A percentile compares a stretch with the other conserved stretches of the same genome.
Evolutionary conservation across 2,113 vertebrate genomes (phyloP).

Genomic region (Melanotaenia duboulayi): DNA sequence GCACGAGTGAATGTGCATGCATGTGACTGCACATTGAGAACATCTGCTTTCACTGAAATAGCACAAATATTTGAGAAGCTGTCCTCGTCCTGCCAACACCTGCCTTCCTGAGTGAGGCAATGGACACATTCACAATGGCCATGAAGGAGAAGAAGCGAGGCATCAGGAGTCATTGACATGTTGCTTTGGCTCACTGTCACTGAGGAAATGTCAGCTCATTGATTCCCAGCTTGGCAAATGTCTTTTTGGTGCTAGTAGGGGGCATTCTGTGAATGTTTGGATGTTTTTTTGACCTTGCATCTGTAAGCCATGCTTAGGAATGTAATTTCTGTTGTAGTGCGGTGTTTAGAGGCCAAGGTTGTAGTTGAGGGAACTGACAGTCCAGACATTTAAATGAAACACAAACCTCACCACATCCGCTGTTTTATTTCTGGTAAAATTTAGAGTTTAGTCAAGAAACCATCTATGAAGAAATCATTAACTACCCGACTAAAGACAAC

Average conservation of each 20-base stretch:
- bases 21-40: constrained; percentile 33
- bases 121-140: constrained; percentile 66
- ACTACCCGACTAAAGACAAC: no score
- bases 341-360: constrained; percentile 34
- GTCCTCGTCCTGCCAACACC: constrained; percentile 74
- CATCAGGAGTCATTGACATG: constrained; percentile 71
- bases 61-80: constrained; percentile 65
- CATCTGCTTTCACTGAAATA: constrained; percentile 62
- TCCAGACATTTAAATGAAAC: constrained; percentile 40
- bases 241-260: constrained; percentile 14
- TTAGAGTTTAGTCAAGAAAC: no score
- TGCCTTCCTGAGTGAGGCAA: constrained; percentile 61
- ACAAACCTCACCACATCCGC: no score
- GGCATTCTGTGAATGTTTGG: constrained; percentile 27
- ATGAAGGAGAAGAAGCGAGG: constrained; percentile 52
- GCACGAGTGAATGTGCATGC: constrained; percentile 9
- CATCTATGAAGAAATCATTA: no score
- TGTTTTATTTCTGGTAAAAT: no score
- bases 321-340: constrained; percentile 53
- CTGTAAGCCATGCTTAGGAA: constrained; percentile 27
- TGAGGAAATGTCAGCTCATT: constrained; percentile 74
- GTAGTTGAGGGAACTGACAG: constrained; percentile 2
- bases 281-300: constrained; percentile 54
- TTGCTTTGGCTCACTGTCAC: constrained; percentile 66
- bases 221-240: constrained; percentile 36